Base-by-base conservation (phyloP, 2,797 vertebrate genomes). In the Sitta carolinensis region DNA sequence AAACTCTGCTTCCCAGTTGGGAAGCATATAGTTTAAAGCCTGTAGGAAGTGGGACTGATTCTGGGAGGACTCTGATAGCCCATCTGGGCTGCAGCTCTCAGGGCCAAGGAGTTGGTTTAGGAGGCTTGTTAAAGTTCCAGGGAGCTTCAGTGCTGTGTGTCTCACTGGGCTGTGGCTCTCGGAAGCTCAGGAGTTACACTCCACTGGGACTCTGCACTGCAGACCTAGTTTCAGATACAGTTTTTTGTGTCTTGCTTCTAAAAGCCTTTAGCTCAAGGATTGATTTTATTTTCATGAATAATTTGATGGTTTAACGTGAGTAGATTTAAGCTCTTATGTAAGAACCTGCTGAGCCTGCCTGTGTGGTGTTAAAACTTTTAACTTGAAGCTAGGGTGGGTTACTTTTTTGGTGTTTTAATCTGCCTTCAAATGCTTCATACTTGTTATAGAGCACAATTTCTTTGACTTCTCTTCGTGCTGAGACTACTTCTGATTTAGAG, bases 211-310 rank as follows among this genome's bases (percentile, higher is more conserved):
- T 58, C 74, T 76, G 74, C 63, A 27, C 10, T 84, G 81, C 78
- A 77, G 68, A 29, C 2, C 1, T 30, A 7, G 55, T 93, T 94
- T 74, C 40, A 59, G 67, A 47, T 84, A 22, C 2, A 40, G 0
- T 59, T 90, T 91, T 78, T 82, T 5, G 3, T 25, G 54, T 72
- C 62, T 89, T 89, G 32, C 32, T 74, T 90, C 55, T 95, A 55
- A 76, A 90, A 81, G 25, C 27, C 38, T 69, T 91, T 86, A 75
- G 73, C 74, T 88, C 32, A 68, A 78, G 48, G 55, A 78, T 74
- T 84, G 63, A 73, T 78, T 79, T 69, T 93, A 62, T 84, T 91
- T 86, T 90, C 70, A 42, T 93, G 73, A 91, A 83, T 92, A 94
- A 90, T 95, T 86, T 86, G 74, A 50, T 91, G 70, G 30, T 75